Evolutionary conservation across 2,888 invertebrate species (phyloP).

Genomic region (Hylaea fasciaria): DNA sequence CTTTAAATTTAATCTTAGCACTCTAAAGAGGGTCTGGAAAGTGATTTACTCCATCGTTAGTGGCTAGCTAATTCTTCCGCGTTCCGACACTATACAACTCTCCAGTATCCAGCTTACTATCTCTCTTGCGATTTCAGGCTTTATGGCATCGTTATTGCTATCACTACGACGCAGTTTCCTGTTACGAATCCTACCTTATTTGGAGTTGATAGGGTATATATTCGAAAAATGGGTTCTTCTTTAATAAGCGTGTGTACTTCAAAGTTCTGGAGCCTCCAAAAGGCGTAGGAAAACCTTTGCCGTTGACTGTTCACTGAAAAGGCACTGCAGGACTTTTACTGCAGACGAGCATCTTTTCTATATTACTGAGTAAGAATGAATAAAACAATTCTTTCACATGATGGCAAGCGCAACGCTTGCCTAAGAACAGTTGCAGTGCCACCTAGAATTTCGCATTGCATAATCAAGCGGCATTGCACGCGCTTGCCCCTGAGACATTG

Average conservation of each 20-base stretch:
- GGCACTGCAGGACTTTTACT: not conserved
- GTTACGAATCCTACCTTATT: constrained; percentile 2
- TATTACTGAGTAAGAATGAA: not conserved
- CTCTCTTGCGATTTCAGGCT: constrained; percentile 61
- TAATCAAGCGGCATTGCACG: no score
- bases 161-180: constrained; percentile 54
- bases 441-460: no score
- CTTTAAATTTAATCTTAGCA: constrained; percentile 68
- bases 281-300: constrained; percentile 14
- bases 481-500: no score
- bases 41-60: constrained; percentile 81
- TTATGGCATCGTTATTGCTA: constrained; percentile 82
- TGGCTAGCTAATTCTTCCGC: constrained; percentile 78
- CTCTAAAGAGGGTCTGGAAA: constrained; percentile 62
- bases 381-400: no score
- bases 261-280: not conserved
- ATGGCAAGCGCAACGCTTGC: no score
- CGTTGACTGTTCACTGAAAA: constrained; percentile 11
- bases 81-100: constrained; percentile 60
- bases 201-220: not conserved
- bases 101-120: constrained; percentile 60
- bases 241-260: constrained; percentile 33
- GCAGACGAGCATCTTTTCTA: not conserved
- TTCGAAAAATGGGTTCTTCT: not conserved
- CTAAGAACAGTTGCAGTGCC: no score